These are phyloP conservation scores for Dromius quadrimaculatus DNA, from an alignment of 2,888 invertebrate species.

Conservation along the genomic window DNA sequence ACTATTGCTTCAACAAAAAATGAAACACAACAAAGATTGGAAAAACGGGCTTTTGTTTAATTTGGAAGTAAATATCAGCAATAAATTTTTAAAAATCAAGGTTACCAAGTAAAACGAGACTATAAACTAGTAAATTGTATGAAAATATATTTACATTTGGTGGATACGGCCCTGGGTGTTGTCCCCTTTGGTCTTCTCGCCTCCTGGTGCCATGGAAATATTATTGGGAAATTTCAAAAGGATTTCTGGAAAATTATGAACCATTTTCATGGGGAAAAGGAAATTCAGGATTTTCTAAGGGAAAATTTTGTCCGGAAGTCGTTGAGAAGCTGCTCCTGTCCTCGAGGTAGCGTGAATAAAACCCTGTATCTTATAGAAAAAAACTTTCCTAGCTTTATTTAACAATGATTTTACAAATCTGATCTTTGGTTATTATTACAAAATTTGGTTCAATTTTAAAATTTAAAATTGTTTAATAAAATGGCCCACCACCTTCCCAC, in stretches of 20 bases:
- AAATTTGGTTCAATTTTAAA: background rate
- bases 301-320: background rate
- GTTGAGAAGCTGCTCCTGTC: background rate
- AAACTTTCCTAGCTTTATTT: conserved; percentile 4
- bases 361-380: conserved; percentile 24
- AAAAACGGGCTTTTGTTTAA: no score
- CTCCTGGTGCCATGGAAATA: no score
- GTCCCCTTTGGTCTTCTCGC: no score
- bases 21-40: no score
- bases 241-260: background rate
- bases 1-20: no score
- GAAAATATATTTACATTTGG: no score
- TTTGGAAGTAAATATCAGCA: no score
- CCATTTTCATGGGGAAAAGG: background rate
- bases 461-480: conserved; percentile 7
- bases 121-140: no score
- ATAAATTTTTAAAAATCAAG: no score
- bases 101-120: no score
- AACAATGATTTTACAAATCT: conserved; percentile 20
- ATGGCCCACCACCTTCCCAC: conserved; percentile 40
- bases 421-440: background rate
- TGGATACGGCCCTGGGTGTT: no score
- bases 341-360: conserved; percentile 6
- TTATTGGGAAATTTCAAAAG: background rate
- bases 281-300: background rate